phyloP scores from a whole-genome alignment of 2,797 vertebrate genomes.

The Enteromius anoplus region DNA sequence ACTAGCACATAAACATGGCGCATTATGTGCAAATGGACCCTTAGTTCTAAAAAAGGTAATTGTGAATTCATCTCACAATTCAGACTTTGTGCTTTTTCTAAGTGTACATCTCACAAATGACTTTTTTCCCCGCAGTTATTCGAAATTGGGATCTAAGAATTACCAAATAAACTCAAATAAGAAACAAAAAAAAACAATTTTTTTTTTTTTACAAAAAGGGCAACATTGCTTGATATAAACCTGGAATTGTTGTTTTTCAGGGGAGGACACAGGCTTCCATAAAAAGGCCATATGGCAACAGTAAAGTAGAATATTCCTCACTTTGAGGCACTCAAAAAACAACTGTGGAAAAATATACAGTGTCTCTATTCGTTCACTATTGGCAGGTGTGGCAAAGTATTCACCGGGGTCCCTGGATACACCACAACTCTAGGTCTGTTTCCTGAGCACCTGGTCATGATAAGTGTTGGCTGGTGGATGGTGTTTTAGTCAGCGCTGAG shows the following conservation, averaged over 20 bases:
- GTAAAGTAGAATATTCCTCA: background rate
- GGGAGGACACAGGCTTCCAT: background rate
- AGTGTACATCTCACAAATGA: background rate
- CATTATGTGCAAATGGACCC: no score
- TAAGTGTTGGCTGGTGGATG: conserved; percentile 18
- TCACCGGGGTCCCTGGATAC: conserved; percentile 4
- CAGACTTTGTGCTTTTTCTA: background rate
- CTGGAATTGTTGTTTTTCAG: background rate
- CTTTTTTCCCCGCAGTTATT: background rate
- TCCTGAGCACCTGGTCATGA: conserved; percentile 30
- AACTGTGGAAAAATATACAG: background rate
- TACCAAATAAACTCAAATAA: background rate
- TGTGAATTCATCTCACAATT: background rate
- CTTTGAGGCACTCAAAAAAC: background rate
- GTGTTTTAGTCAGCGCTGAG: conserved; percentile 16
- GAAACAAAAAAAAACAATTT: no score
- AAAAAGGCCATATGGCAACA: background rate
- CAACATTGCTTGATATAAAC: no score
- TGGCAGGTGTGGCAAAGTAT: conserved; percentile 3
- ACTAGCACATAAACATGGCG: no score
- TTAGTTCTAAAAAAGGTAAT: no score
- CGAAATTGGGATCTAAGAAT: background rate
- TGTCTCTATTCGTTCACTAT: background rate
- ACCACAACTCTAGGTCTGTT: background rate
- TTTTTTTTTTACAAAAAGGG: no score